Evolutionary conservation across 2,113 vertebrate species (phyloP).

Genomic region (Vidua chalybeata): DNA sequence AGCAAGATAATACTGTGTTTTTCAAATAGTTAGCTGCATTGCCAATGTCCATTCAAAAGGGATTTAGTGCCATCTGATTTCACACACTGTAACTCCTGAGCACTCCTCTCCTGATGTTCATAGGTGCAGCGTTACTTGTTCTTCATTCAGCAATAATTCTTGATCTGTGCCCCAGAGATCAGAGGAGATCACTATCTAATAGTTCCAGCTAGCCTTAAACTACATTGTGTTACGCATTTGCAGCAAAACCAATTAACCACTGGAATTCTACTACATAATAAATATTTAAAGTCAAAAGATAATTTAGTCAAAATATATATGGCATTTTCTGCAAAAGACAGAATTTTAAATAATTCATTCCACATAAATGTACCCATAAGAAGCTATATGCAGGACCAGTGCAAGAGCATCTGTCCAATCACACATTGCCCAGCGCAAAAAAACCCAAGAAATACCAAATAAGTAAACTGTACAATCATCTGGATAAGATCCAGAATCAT

Average conservation of each 20-base stretch:
- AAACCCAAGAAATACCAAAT: neutral
- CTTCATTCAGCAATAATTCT: neutral
- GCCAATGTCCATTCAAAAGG: neutral
- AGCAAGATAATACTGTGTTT: neutral
- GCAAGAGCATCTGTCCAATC: neutral
- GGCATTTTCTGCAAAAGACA: neutral
- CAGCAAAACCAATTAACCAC: neutral
- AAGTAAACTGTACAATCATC: neutral
- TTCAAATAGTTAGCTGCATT: neutral
- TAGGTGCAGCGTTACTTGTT: rapidly evolving
- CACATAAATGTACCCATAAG: neutral
- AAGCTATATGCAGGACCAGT: neutral
- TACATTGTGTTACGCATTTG: neutral
- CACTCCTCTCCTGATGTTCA: neutral
- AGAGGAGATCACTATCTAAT: neutral
- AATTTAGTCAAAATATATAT: neutral
- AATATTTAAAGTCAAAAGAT: neutral
- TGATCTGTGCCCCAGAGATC: neutral
- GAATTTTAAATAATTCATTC: conserved; percentile 11
- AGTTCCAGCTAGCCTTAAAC: neutral
- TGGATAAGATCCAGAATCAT: neutral
- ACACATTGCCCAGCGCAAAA: neutral
- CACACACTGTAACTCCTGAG: neutral
- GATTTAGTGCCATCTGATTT: neutral
- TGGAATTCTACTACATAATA: neutral